Conservation (phyloP, 2,797 vertebrate genomes). For the Phrynocephalus forsythii region DNA sequence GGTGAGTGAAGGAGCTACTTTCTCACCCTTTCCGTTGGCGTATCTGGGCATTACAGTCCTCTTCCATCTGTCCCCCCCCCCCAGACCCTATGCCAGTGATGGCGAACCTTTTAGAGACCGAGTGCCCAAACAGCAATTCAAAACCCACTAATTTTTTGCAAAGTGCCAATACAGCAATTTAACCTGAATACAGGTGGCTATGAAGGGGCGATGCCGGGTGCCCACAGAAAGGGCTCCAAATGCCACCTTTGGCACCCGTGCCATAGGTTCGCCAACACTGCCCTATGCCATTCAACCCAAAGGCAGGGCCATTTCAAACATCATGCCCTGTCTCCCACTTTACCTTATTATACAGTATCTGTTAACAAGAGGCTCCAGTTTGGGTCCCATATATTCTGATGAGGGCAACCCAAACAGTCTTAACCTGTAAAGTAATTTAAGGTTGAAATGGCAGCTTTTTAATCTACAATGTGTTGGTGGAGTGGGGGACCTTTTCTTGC, state of each 20-base stretch:
- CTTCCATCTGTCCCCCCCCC: background rate
- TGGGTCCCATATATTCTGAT: background rate
- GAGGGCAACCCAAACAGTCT: background rate
- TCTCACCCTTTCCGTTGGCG: background rate
- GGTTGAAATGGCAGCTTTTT: background rate
- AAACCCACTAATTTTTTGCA: too few relatives aligned
- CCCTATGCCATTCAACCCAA: background rate
- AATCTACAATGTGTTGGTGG: background rate
- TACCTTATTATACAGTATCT: background rate
- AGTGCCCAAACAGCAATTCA: too few relatives aligned
- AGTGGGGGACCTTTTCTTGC: background rate
- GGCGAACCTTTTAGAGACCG: too few relatives aligned
- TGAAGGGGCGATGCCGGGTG: too few relatives aligned
- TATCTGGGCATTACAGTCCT: background rate
- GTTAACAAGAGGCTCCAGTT: background rate
- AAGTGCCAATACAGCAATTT: too few relatives aligned
- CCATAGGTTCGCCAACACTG: too few relatives aligned
- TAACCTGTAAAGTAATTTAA: too few relatives aligned
- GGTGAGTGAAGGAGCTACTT: conserved; percentile 71
- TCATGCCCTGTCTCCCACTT: background rate
- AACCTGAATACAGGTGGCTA: too few relatives aligned
- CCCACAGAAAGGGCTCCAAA: too few relatives aligned
- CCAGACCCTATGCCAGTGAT: too few relatives aligned
- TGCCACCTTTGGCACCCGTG: too few relatives aligned
- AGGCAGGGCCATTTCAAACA: background rate